phyloP scores from a whole-genome alignment of 2,888 invertebrate species.

The Protula sp. region DNA sequence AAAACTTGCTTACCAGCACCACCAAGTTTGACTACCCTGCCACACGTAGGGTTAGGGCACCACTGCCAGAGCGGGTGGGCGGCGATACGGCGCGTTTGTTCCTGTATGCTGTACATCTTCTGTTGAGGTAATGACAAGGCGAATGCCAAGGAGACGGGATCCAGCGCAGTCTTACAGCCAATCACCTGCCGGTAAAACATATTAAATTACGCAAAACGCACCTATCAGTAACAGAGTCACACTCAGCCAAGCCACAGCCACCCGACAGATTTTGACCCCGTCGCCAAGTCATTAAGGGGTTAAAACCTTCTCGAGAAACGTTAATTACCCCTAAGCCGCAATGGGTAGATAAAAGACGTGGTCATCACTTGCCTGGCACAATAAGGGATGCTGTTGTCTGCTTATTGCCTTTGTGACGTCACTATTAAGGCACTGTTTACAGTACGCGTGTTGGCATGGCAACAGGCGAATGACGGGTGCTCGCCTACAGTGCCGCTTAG shows the following conservation, averaged over 20 bases:
- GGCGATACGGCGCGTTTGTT: not conserved
- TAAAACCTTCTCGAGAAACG: too few species aligned
- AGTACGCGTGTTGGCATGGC: not conserved
- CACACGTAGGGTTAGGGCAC: not conserved
- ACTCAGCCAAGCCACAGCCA: too few species aligned
- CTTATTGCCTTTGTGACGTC: too few species aligned
- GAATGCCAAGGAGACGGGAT: not conserved
- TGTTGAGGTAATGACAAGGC: not conserved
- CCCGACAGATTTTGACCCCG: too few species aligned
- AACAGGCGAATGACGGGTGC: not conserved
- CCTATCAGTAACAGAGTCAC: too few species aligned
- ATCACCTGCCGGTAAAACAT: not conserved
- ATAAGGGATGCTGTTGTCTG: too few species aligned
- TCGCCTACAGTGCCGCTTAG: not conserved
- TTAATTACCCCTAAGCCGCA: too few species aligned
- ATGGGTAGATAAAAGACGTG: too few species aligned
- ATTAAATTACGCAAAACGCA: not conserved
- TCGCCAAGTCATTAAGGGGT: too few species aligned
- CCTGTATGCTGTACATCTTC: not conserved
- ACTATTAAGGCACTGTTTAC: not conserved
- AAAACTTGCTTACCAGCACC: not conserved
- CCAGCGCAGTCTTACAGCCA: not conserved
- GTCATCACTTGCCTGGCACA: too few species aligned
- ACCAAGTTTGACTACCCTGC: not conserved
- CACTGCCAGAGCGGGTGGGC: not conserved